phyloP scores from a whole-genome alignment of 2,888 invertebrate genomes.

The Agonum fuliginosum region DNA sequence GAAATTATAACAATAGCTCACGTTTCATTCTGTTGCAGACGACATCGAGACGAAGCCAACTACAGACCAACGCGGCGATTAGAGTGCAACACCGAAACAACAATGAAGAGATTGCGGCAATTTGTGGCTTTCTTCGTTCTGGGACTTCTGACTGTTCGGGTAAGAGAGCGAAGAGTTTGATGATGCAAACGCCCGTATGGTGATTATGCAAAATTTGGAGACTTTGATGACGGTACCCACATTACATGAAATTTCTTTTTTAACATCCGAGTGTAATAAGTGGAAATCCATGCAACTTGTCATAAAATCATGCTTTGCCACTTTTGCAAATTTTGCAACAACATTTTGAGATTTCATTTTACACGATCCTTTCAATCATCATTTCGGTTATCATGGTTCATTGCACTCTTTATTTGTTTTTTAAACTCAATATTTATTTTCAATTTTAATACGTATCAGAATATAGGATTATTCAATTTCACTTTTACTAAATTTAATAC shows the following conservation, averaged over 20 bases:
- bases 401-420: no score
- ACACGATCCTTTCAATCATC: no score
- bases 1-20: background rate
- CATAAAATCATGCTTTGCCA: background rate
- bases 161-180: constrained; percentile 22
- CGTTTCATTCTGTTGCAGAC: constrained; percentile 15
- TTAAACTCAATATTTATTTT: no score
- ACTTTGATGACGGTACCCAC: constrained; percentile 43
- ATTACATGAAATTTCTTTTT: constrained; percentile 30
- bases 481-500: no score
- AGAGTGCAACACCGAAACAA: constrained; percentile 8
- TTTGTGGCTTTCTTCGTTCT: constrained; percentile 48
- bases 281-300: background rate
- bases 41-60: constrained; percentile 19
- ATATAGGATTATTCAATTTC: no score
- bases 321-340: background rate
- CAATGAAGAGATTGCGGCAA: constrained; percentile 53
- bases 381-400: no score
- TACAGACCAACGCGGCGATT: background rate
- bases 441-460: no score
- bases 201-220: constrained; percentile 45
- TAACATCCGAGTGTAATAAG: background rate
- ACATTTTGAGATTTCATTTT: background rate
- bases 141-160: constrained; percentile 51
- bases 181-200: constrained; percentile 39